These are phyloP conservation scores for Hipparchia sbordonii DNA, from an alignment of 2,888 invertebrate genomes.

Conservation along the genomic window DNA sequence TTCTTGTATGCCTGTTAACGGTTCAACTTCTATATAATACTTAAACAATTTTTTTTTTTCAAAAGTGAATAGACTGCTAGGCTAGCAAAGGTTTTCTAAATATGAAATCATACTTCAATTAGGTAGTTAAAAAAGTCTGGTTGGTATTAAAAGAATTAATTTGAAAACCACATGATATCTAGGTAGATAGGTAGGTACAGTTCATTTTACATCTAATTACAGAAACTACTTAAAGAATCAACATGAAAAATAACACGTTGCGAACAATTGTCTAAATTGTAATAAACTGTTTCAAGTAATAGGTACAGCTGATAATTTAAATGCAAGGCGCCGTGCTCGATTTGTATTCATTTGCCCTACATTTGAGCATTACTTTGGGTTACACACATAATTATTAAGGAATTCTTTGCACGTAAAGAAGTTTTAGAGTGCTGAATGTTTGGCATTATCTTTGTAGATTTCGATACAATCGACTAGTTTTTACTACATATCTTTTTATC, in stretches of 20 bases:
- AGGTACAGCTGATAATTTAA: background rate
- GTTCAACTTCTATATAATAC: too few relatives aligned
- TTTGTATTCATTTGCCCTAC: constrained; percentile 44
- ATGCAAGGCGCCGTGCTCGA: constrained; percentile 16
- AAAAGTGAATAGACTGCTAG: too few relatives aligned
- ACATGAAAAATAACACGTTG: constrained; percentile 1
- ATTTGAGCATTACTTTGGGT: constrained; percentile 46
- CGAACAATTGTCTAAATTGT: constrained; percentile 13
- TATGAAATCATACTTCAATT: too few relatives aligned
- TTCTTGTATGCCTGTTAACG: too few relatives aligned
- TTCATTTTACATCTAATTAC: background rate
- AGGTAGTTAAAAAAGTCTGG: too few relatives aligned
- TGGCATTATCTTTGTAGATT: constrained; percentile 65
- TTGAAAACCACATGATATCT: too few relatives aligned
- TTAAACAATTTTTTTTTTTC: too few relatives aligned
- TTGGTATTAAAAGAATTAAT: too few relatives aligned
- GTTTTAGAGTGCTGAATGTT: constrained; percentile 65
- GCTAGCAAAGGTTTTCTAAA: too few relatives aligned
- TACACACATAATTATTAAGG: constrained; percentile 43
- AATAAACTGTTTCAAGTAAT: constrained; percentile 2
- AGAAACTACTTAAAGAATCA: constrained; percentile 4
- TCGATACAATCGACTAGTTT: constrained; percentile 65
- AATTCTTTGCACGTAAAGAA: constrained; percentile 50
- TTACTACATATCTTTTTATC: constrained; percentile 32
- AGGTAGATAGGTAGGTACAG: too few relatives aligned